Conservation (phyloP, 37 sponge, comb jelly and placozoan species). For the Chondrilla cf. caribensis region DNA sequence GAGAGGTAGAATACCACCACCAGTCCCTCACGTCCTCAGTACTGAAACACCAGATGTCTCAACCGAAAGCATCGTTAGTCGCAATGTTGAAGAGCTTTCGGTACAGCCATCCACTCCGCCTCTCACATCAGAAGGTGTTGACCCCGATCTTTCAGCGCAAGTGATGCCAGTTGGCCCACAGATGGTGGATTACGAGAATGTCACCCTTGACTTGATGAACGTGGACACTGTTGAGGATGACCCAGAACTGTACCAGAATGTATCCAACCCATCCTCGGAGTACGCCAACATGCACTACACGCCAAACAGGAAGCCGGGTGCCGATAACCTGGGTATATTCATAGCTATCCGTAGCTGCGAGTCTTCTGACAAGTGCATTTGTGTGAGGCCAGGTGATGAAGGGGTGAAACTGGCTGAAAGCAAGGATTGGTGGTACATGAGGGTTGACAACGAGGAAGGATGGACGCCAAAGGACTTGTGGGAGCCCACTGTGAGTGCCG, state of each 20-base stretch:
- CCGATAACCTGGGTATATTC: neutral
- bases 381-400: neutral
- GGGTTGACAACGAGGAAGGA: constrained; percentile 8
- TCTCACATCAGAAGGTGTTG: neutral
- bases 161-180: neutral
- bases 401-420: neutral
- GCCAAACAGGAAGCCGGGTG: neutral
- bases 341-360: neutral
- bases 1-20: too few relatives aligned
- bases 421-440: constrained; percentile 26
- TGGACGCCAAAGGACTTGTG: constrained; percentile 23
- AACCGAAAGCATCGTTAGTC: neutral
- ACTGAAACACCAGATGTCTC: neutral
- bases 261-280: neutral
- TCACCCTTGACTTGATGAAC: neutral
- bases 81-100: neutral
- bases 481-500: constrained; percentile 9
- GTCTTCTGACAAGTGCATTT: neutral
- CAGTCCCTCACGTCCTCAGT: too few relatives aligned
- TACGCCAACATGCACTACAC: neutral
- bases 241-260: neutral
- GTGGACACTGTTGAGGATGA: neutral
- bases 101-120: neutral
- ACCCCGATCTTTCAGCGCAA: neutral
- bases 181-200: neutral